Percentiles rank a stretch among this genome's conserved stretches.
phyloP scores from a whole-genome alignment of 64 coral and sea anemone genomes.

The Orbicella faveolata region DNA sequence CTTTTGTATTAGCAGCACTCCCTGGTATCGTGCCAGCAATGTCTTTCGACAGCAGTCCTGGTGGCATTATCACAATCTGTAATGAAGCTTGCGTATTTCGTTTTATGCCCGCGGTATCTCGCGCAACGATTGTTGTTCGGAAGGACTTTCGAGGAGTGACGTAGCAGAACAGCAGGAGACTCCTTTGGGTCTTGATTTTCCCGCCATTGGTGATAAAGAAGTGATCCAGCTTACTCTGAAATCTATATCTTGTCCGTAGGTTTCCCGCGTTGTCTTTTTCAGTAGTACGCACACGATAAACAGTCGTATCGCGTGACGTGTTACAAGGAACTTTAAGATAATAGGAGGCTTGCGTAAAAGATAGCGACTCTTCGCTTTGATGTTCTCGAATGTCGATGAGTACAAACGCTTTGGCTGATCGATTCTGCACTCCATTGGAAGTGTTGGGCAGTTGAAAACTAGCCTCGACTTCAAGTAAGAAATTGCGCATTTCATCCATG shows the following conservation, averaged over 20 bases:
- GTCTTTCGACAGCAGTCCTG: conserved; percentile 1
- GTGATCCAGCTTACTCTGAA: conserved; percentile 56
- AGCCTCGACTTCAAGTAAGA: conserved; percentile 75
- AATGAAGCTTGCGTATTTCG: conserved; percentile 39
- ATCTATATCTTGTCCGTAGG: conserved; percentile 63
- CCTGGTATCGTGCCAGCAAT: not conserved
- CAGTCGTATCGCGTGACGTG: conserved; percentile 49
- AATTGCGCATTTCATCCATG: conserved; percentile 47
- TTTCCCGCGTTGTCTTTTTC: conserved; percentile 42
- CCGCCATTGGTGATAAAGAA: conserved; percentile 76
- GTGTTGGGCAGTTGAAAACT: conserved; percentile 41
- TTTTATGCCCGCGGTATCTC: conserved; percentile 15
- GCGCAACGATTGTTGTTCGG: conserved; percentile 23
- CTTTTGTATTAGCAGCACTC: not conserved
- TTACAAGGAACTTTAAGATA: conserved; percentile 77
- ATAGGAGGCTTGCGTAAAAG: conserved; percentile 54
- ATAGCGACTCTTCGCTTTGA: conserved; percentile 47
- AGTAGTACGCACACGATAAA: conserved; percentile 58
- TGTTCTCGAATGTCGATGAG: conserved; percentile 64
- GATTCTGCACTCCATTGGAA: conserved; percentile 13
- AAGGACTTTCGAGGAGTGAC: conserved; percentile 39
- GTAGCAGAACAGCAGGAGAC: conserved; percentile 30
- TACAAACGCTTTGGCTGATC: conserved; percentile 44
- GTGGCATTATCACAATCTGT: conserved; percentile 12
- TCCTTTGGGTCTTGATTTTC: conserved; percentile 37